Evolutionary conservation across 1,140 invertebrate species (phyloP).

Genomic region (Spodoptera litura): DNA sequence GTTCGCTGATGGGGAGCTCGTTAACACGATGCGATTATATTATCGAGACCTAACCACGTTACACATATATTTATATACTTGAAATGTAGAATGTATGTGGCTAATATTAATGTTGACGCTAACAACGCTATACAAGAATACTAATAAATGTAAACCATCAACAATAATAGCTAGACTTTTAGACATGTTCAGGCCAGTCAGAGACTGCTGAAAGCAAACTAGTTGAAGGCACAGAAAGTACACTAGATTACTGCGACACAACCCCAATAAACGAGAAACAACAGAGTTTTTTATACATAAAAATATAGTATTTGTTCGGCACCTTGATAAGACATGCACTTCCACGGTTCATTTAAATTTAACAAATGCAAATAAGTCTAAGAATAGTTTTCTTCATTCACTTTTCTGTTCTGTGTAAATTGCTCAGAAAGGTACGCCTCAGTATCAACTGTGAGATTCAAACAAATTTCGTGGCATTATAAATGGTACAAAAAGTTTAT

Average conservation of each 20-base stretch:
- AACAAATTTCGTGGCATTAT: constrained; percentile 34
- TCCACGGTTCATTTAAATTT: not conserved
- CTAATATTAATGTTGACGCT: constrained; percentile 38
- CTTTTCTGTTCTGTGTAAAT: constrained; percentile 30
- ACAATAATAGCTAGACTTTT: constrained; percentile 58
- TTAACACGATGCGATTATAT: constrained; percentile 38
- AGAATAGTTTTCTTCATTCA: constrained; percentile 19
- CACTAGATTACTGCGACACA: constrained; percentile 75
- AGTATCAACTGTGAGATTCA: constrained; percentile 44
- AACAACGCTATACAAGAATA: constrained; percentile 43
- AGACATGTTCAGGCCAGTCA: constrained; percentile 50
- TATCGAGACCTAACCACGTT: constrained; percentile 36
- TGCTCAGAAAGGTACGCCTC: constrained; percentile 26
- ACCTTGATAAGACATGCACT: constrained; percentile 43
- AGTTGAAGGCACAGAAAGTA: constrained; percentile 80
- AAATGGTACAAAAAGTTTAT: constrained; percentile 28
- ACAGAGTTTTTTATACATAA: constrained; percentile 42
- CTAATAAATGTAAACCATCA: constrained; percentile 51
- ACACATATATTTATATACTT: constrained; percentile 24
- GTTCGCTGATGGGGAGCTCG: constrained; percentile 52
- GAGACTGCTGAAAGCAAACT: constrained; percentile 77
- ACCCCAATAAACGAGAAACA: constrained; percentile 64
- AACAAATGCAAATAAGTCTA: constrained; percentile 41
- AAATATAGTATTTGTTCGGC: constrained; percentile 50
- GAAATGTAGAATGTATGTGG: constrained; percentile 40